phyloP scores from a whole-genome alignment of 1,140 invertebrate species.

The Platorchestia sp. region DNA sequence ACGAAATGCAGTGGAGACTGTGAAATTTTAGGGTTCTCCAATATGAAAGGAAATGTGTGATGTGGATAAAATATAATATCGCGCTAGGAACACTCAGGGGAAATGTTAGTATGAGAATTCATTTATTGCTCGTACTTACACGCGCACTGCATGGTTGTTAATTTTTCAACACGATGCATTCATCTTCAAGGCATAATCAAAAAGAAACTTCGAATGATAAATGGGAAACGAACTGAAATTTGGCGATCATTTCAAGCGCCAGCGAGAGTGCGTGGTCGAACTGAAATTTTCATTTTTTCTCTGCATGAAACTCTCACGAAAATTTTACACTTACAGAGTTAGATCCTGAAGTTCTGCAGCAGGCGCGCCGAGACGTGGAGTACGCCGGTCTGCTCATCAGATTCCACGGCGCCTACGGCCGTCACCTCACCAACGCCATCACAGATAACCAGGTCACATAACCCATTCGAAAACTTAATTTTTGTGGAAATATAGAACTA shows the following conservation, averaged over 20 bases:
- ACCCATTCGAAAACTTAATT: background rate
- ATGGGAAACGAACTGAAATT: too few relatives aligned
- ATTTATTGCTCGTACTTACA: too few relatives aligned
- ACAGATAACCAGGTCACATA: slow-evolving; percentile 71
- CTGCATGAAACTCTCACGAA: background rate
- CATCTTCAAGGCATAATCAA: background rate
- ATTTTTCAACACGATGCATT: background rate
- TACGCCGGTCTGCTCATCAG: slow-evolving; percentile 71
- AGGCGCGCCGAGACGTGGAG: slow-evolving; percentile 70
- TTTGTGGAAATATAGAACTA: background rate
- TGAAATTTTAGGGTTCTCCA: too few relatives aligned
- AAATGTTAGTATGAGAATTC: too few relatives aligned
- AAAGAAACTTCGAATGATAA: too few relatives aligned
- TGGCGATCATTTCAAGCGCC: too few relatives aligned
- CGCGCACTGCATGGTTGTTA: background rate
- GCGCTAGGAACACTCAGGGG: too few relatives aligned
- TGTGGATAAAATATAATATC: too few relatives aligned
- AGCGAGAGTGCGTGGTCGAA: too few relatives aligned
- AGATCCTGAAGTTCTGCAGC: slow-evolving; percentile 69
- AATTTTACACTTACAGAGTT: slow-evolving; percentile 68
- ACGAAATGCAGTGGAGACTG: too few relatives aligned
- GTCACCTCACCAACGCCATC: slow-evolving; percentile 70
- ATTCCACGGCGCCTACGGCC: slow-evolving; percentile 71
- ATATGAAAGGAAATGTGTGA: too few relatives aligned
- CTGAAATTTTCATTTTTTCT: too few relatives aligned